phyloP scores from a whole-genome alignment of 2,797 vertebrate genomes.

The Pangasius mekongensis region DNA sequence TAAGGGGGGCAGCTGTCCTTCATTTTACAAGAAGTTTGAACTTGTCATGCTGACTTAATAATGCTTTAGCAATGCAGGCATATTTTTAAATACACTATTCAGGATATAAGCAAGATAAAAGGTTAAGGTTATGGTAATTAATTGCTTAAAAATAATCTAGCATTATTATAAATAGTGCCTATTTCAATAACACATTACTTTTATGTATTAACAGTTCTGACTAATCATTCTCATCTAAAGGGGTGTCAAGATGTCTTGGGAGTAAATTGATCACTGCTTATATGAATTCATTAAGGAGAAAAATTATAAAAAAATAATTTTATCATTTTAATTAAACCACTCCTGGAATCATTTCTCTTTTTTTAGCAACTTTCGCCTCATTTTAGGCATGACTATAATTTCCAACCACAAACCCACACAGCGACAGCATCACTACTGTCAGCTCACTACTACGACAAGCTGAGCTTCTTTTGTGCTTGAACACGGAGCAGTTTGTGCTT shows the following conservation, averaged over 20 bases:
- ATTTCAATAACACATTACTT: neutral
- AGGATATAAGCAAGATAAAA: neutral
- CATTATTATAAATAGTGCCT: neutral
- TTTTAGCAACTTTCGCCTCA: neutral
- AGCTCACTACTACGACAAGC: slow-evolving; percentile 6
- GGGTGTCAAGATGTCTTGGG: neutral
- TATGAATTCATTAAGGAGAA: neutral
- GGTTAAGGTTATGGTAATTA: neutral
- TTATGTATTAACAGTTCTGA: neutral
- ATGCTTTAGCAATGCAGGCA: neutral
- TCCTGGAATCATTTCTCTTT: neutral
- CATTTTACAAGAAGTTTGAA: neutral
- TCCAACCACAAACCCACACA: neutral
- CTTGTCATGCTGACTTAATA: neutral
- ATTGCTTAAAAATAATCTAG: neutral
- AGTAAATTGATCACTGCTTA: neutral
- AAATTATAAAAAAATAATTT: neutral
- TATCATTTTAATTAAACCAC: neutral
- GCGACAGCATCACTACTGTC: neutral
- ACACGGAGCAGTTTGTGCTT: slow-evolving; percentile 16
- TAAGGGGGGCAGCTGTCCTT: neutral
- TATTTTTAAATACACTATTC: too few species aligned
- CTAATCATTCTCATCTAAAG: neutral
- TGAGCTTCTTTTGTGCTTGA: neutral
- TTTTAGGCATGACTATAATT: neutral